Evolutionary conservation across 2,797 vertebrate species (phyloP).

Genomic region (Caiman crocodilus): DNA sequence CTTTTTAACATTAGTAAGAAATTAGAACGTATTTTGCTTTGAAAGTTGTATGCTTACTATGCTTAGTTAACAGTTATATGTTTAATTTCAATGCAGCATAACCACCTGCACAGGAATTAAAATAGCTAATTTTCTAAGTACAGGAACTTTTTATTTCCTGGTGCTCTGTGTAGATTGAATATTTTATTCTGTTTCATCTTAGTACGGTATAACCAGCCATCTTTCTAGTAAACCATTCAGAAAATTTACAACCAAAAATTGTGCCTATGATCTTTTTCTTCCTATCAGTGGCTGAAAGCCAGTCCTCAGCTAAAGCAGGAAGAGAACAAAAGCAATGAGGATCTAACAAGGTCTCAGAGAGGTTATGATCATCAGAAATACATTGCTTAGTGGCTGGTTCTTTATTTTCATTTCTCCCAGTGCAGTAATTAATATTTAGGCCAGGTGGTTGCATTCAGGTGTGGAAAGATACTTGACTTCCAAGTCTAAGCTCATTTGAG

Average conservation of each 20-base stretch:
- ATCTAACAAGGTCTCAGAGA: background rate
- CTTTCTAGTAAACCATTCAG: background rate
- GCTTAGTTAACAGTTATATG: background rate
- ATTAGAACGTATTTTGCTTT: background rate
- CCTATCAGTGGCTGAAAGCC: slow-evolving; percentile 30
- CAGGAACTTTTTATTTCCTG: slow-evolving; percentile 12
- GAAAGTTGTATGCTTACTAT: background rate
- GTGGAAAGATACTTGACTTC: background rate
- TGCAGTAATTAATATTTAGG: background rate
- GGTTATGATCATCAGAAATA: background rate
- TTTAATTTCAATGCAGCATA: background rate
- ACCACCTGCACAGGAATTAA: background rate
- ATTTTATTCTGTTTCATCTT: slow-evolving; percentile 35
- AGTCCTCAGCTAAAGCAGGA: background rate
- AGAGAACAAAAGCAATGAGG: slow-evolving; percentile 3
- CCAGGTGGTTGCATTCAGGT: background rate
- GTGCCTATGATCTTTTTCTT: slow-evolving; percentile 47
- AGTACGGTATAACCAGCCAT: slow-evolving; percentile 34
- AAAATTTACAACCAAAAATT: slow-evolving; percentile 26
- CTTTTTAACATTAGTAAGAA: background rate
- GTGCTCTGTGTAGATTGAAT: background rate
- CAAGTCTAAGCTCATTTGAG: background rate
- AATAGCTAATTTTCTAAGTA: background rate
- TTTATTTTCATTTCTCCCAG: background rate
- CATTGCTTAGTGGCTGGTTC: background rate